Percentiles rank a stretch among this genome's conserved stretches.
Conservation (phyloP, 2,113 vertebrate species). For the Procavia capensis region DNA sequence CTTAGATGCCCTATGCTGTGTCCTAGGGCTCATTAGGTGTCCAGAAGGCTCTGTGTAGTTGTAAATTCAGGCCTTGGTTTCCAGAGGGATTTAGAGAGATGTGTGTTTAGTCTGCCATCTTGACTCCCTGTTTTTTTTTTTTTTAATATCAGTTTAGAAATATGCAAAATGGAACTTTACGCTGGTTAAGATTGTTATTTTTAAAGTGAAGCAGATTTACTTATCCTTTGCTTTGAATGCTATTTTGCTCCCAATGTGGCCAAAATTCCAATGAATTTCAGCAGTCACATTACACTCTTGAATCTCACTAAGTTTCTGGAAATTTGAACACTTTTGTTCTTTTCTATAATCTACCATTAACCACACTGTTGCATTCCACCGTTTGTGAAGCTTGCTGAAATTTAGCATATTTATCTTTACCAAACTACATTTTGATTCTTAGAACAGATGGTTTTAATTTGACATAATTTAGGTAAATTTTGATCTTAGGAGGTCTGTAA, state of each 20-base stretch:
- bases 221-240: not conserved
- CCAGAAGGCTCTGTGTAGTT: too few species aligned
- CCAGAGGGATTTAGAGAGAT: too few species aligned
- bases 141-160: not conserved
- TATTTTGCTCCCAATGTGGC: not conserved
- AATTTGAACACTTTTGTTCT: not conserved
- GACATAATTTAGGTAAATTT: not conserved
- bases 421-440: slow-evolving; percentile 5
- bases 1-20: too few species aligned
- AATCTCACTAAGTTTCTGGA: not conserved
- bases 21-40: too few species aligned
- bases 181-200: slow-evolving; percentile 1
- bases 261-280: not conserved
- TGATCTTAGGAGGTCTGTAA: not conserved
- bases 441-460: not conserved
- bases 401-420: not conserved
- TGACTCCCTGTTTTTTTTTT: too few species aligned
- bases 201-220: not conserved
- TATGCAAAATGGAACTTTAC: not conserved
- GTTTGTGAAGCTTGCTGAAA: not conserved
- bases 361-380: not conserved
- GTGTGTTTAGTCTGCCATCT: too few species aligned
- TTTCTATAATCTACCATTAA: not conserved
- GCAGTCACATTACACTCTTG: not conserved
- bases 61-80: too few species aligned